Evolutionary conservation across 2,113 vertebrate genomes (phyloP).

Genomic region (Pleuronectes platessa): DNA sequence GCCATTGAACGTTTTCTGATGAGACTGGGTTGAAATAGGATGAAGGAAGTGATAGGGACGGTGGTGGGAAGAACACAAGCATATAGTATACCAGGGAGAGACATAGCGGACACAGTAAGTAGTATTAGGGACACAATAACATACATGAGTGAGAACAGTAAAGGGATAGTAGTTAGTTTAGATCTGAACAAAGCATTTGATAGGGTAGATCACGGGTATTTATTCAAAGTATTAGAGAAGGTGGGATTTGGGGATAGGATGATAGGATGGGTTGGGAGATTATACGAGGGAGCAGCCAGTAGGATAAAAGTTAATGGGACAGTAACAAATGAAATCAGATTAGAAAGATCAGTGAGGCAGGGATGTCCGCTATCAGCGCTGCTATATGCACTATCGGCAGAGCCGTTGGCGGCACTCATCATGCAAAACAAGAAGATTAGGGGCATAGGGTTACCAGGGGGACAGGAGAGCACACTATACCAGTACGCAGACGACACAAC

Average conservation of each 20-base stretch:
- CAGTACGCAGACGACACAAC: too few relatives aligned
- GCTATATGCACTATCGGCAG: too few relatives aligned
- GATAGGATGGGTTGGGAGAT: neutral
- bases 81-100: neutral
- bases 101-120: neutral
- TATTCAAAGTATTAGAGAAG: neutral
- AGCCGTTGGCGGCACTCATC: too few relatives aligned
- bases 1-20: too few relatives aligned
- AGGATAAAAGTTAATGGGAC: neutral
- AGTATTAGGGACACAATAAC: neutral
- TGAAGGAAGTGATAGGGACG: neutral
- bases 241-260: neutral
- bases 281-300: neutral
- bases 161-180: neutral
- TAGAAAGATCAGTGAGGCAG: too few relatives aligned
- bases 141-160: neutral
- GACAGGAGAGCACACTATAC: too few relatives aligned
- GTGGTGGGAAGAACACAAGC: neutral
- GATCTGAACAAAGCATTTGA: neutral
- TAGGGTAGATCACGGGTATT: neutral
- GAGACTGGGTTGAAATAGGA: too few relatives aligned
- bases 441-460: too few relatives aligned
- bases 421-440: too few relatives aligned
- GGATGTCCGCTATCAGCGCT: too few relatives aligned
- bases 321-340: neutral